Evolutionary conservation across 2,113 vertebrate species (phyloP).

Genomic region (Bos javanicus): DNA sequence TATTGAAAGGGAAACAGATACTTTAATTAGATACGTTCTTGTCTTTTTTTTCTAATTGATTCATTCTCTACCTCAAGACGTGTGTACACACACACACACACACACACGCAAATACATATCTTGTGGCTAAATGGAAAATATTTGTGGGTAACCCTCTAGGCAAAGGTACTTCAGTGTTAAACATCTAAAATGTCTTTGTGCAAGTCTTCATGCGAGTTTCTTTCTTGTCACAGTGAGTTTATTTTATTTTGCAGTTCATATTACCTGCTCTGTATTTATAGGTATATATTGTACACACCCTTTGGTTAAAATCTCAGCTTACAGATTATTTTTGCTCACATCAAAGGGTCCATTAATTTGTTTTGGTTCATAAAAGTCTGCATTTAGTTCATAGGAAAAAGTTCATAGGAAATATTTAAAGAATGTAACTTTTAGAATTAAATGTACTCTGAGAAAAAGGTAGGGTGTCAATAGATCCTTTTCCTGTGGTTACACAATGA

Average conservation of each 20-base stretch:
- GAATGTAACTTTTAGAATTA: constrained; percentile 72
- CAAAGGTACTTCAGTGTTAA: constrained; percentile 59
- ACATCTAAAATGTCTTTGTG: constrained; percentile 52
- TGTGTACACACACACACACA: not conserved
- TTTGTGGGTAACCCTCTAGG: constrained; percentile 23
- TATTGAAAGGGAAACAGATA: not conserved
- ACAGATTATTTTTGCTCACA: constrained; percentile 66
- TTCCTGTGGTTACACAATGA: constrained; percentile 52
- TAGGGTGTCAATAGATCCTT: constrained; percentile 68
- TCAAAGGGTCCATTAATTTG: constrained; percentile 65
- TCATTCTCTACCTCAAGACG: not conserved
- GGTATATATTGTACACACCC: constrained; percentile 56
- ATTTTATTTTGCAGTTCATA: constrained; percentile 69
- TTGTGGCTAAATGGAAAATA: constrained; percentile 65
- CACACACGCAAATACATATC: not conserved
- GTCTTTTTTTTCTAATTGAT: not conserved
- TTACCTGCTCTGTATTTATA: constrained; percentile 69
- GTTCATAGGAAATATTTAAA: constrained; percentile 70
- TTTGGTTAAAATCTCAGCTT: constrained; percentile 66
- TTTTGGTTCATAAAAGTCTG: constrained; percentile 66
- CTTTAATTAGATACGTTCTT: not conserved
- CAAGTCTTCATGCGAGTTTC: constrained; percentile 44
- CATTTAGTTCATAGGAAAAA: constrained; percentile 67
- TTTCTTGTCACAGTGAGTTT: constrained; percentile 37
- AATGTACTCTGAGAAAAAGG: constrained; percentile 62